Evolutionary conservation across 2,888 invertebrate species (phyloP).

Genomic region (Platycheirus rosarum): DNA sequence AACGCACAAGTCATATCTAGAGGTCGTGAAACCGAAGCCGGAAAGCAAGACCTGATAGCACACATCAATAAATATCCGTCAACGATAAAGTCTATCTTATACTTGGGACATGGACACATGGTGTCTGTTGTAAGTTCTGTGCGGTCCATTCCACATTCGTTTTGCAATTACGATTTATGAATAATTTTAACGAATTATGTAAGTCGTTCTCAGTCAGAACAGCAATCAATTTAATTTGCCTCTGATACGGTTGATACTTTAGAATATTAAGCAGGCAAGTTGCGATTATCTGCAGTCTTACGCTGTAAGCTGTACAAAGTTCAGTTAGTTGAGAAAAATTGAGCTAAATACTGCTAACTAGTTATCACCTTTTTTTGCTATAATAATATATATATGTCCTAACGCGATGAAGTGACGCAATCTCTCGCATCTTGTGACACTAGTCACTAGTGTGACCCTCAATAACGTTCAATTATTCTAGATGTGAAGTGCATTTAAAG

Average conservation of each 20-base stretch:
- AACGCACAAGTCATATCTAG: constrained; percentile 37
- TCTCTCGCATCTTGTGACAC: constrained; percentile 40
- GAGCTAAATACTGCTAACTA: constrained; percentile 47
- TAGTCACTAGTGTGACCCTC: constrained; percentile 15
- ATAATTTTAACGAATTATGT: constrained; percentile 44
- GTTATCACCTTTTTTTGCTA: constrained; percentile 9
- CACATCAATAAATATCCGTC: constrained; percentile 36
- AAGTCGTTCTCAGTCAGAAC: background rate
- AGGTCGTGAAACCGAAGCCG: constrained; percentile 62
- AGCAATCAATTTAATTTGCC: constrained; percentile 10
- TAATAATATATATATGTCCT: background rate
- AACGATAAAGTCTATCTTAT: constrained; percentile 18
- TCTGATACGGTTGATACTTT: constrained; percentile 28
- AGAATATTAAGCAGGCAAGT: constrained; percentile 37
- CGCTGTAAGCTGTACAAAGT: constrained; percentile 56
- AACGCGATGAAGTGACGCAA: constrained; percentile 49
- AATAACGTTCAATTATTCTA: constrained; percentile 55
- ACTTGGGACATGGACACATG: constrained; percentile 43
- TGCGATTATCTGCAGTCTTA: constrained; percentile 28
- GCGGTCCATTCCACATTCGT: constrained; percentile 11
- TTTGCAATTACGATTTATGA: constrained; percentile 26
- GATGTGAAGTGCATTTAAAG: constrained; percentile 55
- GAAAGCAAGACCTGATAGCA: constrained; percentile 60
- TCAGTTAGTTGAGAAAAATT: constrained; percentile 54
- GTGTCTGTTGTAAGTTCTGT: constrained; percentile 43